Evolutionary conservation across 2,888 invertebrate genomes (phyloP), one percentile per base, ranked within the genome.

Genomic region (Acleris emargana): DNA sequence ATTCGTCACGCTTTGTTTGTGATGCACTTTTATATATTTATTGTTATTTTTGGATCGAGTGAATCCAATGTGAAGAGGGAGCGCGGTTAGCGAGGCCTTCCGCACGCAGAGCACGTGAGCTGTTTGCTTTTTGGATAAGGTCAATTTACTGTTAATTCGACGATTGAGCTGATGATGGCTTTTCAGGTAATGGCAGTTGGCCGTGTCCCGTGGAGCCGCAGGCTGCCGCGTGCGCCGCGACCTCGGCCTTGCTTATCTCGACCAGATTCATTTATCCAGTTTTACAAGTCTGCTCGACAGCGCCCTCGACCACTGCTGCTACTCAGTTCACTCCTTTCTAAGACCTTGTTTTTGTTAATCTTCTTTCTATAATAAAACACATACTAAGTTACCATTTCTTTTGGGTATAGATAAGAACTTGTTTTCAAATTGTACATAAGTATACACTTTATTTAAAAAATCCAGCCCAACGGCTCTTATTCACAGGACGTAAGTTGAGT

Each of bases 231-330:
- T 51, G 51, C 63, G 64, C 68, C 67, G 32, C 68, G 84, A 81
- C 86, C 88, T 87, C 82, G 87, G 80, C 83, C 82, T 81, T 80
- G 79, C 81, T 84, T 83, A 83, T 82, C 81, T 78, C 73, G 67
- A 70, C 75, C 77, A 77, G 81, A 82, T 83, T 84, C 79, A 80
- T 80, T 77, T 78, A 75, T 75, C 73, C 74, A 78, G 73, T 77
- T 79, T 80, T 73, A 74, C 71, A 68, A 72, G 67, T 71, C 55
- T 72, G 75, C 63, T 71, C 73, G 77, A 70, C 71, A 58, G 62
- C 64, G 69, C 64, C 73, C 69, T 68, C 72, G 72, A 62, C 53
- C 43, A 45, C 42, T 49, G 45, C 45, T 62, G 42, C 61, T 57
- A 42, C 51, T 52, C 50, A 22, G 42, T 51, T 45, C 54, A 45